Conservation (phyloP, 2,888 invertebrate species). For the Cheilosia scutellata region DNA sequence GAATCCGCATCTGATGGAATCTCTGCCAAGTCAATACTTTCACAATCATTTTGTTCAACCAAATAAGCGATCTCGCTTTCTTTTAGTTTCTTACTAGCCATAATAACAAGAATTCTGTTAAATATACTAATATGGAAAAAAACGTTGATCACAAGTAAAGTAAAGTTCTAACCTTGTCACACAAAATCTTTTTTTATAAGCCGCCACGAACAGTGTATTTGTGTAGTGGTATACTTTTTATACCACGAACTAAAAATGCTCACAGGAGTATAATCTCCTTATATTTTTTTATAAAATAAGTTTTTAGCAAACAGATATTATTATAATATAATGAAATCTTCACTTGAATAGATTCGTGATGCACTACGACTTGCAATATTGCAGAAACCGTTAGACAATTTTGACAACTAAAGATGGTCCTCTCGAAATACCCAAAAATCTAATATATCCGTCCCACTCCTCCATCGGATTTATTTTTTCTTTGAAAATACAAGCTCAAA, state of each 20-base stretch:
- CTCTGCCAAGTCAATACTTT: slow-evolving; percentile 5
- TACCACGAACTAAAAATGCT: neutral
- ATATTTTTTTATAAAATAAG: neutral
- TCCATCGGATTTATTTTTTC: neutral
- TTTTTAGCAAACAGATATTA: slow-evolving; percentile 8
- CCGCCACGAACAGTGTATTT: neutral
- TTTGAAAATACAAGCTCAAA: no score
- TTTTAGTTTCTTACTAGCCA: no score
- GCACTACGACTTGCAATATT: slow-evolving; percentile 1
- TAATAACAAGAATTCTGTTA: no score
- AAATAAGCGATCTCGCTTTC: no score
- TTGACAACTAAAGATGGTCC: neutral
- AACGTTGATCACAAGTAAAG: slow-evolving; percentile 1
- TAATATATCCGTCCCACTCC: neutral
- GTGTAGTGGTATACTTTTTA: slow-evolving; percentile 11
- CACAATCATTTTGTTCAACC: slow-evolving; percentile 2
- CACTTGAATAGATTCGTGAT: neutral
- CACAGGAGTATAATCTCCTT: neutral
- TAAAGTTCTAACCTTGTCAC: neutral
- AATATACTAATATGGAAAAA: neutral
- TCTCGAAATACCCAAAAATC: neutral
- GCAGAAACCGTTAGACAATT: slow-evolving; percentile 16
- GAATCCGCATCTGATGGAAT: slow-evolving; percentile 9
- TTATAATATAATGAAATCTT: slow-evolving; percentile 5
- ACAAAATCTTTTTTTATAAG: neutral